Conservation (phyloP, 1,140 invertebrate species). For the Tetramorium alpestre region DNA sequence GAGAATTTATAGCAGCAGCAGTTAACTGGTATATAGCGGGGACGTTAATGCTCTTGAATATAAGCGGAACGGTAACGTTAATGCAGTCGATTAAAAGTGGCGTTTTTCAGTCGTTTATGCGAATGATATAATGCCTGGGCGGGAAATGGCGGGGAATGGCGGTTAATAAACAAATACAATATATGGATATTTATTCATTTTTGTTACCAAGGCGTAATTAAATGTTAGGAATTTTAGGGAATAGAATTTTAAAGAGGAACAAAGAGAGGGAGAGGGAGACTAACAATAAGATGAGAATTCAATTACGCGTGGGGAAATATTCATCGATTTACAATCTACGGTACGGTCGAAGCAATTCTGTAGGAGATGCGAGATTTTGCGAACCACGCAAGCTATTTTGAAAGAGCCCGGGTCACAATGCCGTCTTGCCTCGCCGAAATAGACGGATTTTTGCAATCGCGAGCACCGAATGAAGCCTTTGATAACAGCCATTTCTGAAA, state of each 20-base stretch:
- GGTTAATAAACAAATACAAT: background rate
- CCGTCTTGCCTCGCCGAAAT: conserved; percentile 27
- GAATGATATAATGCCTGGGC: background rate
- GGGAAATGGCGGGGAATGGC: background rate
- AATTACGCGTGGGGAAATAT: conserved; percentile 22
- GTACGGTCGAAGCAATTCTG: background rate
- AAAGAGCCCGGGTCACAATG: conserved; percentile 17
- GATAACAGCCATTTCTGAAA: conserved; percentile 49
- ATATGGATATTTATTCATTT: background rate
- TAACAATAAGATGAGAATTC: background rate
- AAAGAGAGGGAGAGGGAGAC: background rate
- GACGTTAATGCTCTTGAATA: conserved; percentile 33
- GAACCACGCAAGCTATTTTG: conserved; percentile 6
- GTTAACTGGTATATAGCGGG: conserved; percentile 12
- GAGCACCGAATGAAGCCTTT: conserved; percentile 26
- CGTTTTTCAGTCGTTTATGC: conserved; percentile 1
- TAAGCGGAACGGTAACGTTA: conserved; percentile 38
- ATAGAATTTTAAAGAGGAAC: background rate
- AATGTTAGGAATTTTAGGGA: background rate
- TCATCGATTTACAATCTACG: background rate
- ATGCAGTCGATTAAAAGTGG: background rate
- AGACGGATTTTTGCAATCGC: conserved; percentile 49
- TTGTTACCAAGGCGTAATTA: background rate
- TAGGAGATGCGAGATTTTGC: conserved; percentile 7
- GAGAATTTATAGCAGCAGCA: conserved; percentile 39